These are phyloP conservation scores for Sebastolobus altivelis DNA, from an alignment of 2,797 vertebrate species.

Conservation along the genomic window DNA sequence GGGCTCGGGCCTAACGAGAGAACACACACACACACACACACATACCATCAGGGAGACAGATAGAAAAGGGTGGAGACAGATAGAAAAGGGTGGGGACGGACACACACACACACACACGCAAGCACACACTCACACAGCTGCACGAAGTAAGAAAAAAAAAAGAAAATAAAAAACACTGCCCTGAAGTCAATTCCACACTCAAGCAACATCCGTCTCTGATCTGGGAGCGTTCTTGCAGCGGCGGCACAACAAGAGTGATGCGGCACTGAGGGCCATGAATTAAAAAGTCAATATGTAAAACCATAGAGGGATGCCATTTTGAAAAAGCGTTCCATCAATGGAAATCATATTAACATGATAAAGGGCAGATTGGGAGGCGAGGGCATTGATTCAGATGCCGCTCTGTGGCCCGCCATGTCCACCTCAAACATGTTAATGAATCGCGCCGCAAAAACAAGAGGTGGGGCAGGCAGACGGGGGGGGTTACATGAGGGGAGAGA, in stretches of 20 bases:
- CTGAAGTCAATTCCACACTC: constrained; percentile 76
- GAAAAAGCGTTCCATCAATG: constrained; percentile 86
- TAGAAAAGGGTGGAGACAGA: constrained; percentile 50
- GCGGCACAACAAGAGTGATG: constrained; percentile 80
- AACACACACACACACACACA: constrained; percentile 8
- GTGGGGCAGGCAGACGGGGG: constrained; percentile 12
- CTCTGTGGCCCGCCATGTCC: constrained; percentile 62
- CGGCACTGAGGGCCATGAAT: constrained; percentile 78
- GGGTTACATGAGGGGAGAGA: neutral
- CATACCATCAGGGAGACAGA: constrained; percentile 41
- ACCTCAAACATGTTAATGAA: constrained; percentile 81
- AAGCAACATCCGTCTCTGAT: constrained; percentile 78
- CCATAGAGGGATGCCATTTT: constrained; percentile 82
- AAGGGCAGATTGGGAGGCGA: constrained; percentile 83
- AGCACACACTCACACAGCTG: neutral
- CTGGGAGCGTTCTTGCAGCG: constrained; percentile 62
- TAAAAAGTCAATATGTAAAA: constrained; percentile 84
- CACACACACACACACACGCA: constrained; percentile 25
- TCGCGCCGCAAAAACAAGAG: constrained; percentile 50
- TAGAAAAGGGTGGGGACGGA: constrained; percentile 49
- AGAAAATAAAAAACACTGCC: constrained; percentile 61
- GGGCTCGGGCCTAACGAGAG: constrained; percentile 42
- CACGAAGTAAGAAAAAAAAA: constrained; percentile 34
- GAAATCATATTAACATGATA: constrained; percentile 89
- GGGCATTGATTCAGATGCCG: constrained; percentile 80